A percentile compares a stretch with the other conserved stretches of the same genome.
Conservation (phyloP, 2,797 vertebrate genomes). For the Botia kubotai region DNA sequence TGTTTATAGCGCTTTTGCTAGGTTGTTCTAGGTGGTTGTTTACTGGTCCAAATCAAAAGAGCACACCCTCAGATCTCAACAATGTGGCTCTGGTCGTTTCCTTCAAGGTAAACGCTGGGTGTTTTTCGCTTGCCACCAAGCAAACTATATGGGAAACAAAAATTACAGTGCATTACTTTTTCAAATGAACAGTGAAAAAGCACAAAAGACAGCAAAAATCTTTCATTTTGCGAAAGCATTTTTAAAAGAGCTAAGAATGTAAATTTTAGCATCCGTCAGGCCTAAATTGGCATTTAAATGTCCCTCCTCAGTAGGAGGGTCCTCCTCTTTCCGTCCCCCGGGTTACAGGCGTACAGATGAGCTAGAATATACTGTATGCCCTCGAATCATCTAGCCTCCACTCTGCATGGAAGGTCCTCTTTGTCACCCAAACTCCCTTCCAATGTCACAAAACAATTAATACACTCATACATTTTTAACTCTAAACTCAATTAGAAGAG, state of each 20-base stretch:
- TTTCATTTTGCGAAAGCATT: slow-evolving; percentile 50
- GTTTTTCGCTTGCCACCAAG: too few species aligned
- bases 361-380: slow-evolving; percentile 46
- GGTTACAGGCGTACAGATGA: slow-evolving; percentile 52
- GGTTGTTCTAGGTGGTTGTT: background rate
- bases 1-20: too few species aligned
- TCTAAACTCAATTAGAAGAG: slow-evolving; percentile 66
- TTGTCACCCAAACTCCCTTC: slow-evolving; percentile 48
- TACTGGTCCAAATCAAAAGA: background rate
- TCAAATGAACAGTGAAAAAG: slow-evolving; percentile 20
- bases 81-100: background rate
- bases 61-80: too few species aligned
- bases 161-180: background rate
- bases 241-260: slow-evolving; percentile 52
- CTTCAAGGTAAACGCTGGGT: background rate
- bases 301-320: slow-evolving; percentile 57
- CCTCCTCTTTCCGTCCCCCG: slow-evolving; percentile 59
- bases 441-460: slow-evolving; percentile 66
- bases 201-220: background rate
- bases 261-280: slow-evolving; percentile 49
- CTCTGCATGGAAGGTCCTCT: slow-evolving; percentile 45
- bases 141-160: too few species aligned
- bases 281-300: slow-evolving; percentile 61
- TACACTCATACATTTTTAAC: slow-evolving; percentile 72
- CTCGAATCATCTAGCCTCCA: slow-evolving; percentile 43